A percentile compares a stretch with the other conserved stretches of the same genome.
These are phyloP conservation scores for Stomorhina lunata DNA, from an alignment of 2,888 invertebrate genomes.

Conservation along the genomic window DNA sequence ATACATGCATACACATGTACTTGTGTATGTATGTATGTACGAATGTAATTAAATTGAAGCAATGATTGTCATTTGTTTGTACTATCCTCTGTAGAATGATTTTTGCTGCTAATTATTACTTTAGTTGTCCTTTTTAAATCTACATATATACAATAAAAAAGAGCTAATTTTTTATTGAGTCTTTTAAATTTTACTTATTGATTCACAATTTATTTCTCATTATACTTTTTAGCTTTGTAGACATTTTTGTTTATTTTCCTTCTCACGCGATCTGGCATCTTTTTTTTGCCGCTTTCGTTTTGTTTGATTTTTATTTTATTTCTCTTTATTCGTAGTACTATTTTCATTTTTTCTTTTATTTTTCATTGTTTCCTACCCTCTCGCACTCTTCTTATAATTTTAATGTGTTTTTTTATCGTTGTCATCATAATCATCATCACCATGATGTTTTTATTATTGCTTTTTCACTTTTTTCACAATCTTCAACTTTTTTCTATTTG, in stretches of 20 bases:
- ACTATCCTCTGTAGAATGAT: not conserved
- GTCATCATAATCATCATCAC: not conserved
- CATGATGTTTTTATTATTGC: conserved; percentile 12
- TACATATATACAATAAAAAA: no score
- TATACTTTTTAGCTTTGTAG: conserved; percentile 22
- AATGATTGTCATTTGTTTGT: not conserved
- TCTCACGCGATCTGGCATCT: conserved; percentile 23
- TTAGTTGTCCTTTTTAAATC: not conserved
- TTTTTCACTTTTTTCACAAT: not conserved
- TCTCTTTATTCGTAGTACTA: conserved; percentile 21
- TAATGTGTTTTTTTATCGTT: conserved; percentile 34
- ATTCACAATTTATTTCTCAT: conserved; percentile 9
- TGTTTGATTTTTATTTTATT: not conserved
- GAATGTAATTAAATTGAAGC: not conserved
- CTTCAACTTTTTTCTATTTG: not conserved
- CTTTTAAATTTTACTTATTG: conserved; percentile 2
- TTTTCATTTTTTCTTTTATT: conserved; percentile 17
- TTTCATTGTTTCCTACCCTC: not conserved
- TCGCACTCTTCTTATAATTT: conserved; percentile 6
- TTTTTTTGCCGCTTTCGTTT: conserved; percentile 13
- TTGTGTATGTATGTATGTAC: not conserved
- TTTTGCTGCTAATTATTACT: not conserved
- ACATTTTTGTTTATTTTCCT: conserved; percentile 29
- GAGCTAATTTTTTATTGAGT: no score
- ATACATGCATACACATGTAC: not conserved